phyloP scores from a whole-genome alignment of 2,888 invertebrate species.

The Tyria jacobaeae region DNA sequence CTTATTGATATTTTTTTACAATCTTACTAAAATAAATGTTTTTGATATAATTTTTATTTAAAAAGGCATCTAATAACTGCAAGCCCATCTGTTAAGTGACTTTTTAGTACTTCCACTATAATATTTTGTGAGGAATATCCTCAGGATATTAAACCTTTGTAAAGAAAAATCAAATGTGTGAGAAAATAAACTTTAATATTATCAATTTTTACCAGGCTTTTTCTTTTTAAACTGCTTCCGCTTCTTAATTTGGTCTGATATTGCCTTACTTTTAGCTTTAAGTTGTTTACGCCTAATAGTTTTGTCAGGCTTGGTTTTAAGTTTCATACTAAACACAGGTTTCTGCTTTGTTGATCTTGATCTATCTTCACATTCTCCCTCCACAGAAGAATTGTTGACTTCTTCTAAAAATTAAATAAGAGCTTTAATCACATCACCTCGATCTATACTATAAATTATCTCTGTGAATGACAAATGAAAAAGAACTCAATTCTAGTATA shows the following conservation, averaged over 20 bases:
- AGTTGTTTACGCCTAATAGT: constrained; percentile 81
- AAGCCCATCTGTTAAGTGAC: background rate
- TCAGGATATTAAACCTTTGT: constrained; percentile 4
- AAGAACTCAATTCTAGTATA: background rate
- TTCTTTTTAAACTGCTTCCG: constrained; percentile 77
- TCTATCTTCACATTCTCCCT: constrained; percentile 53
- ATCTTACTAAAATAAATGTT: background rate
- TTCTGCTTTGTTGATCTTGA: constrained; percentile 33
- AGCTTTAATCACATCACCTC: no score
- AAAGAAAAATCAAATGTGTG: constrained; percentile 49
- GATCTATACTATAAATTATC: background rate
- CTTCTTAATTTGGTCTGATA: constrained; percentile 81
- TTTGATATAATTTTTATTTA: constrained; percentile 4
- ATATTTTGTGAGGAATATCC: constrained; percentile 9
- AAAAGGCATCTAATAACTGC: background rate
- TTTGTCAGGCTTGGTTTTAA: constrained; percentile 69
- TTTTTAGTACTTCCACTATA: constrained; percentile 36
- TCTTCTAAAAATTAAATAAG: constrained; percentile 66
- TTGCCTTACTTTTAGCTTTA: constrained; percentile 79
- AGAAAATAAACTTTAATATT: constrained; percentile 53
- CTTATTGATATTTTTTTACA: background rate
- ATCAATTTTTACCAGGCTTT: constrained; percentile 62
- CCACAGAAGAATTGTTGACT: constrained; percentile 53
- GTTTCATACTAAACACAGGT: constrained; percentile 60
- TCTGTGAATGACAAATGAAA: background rate